A percentile compares a stretch with the other conserved stretches of the same genome.
These are phyloP conservation scores for Saxidomus purpurata DNA, from an alignment of 1,140 invertebrate genomes.

Conservation along the genomic window DNA sequence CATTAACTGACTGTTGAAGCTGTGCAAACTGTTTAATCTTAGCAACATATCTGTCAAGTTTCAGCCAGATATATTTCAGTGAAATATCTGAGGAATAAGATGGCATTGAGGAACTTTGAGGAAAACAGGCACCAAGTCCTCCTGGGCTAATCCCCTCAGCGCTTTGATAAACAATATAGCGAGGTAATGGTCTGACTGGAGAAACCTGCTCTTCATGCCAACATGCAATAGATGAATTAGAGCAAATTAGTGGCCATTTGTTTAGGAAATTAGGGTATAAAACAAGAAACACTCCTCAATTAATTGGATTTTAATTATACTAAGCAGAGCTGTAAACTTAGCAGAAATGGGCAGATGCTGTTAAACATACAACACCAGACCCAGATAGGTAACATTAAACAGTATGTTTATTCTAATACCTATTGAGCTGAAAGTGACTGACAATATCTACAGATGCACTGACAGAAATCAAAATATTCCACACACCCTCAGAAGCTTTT, in stretches of 20 bases:
- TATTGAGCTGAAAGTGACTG: background rate
- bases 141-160: too few species aligned
- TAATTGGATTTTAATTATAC: slow-evolving; percentile 59
- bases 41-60: too few species aligned
- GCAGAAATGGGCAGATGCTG: slow-evolving; percentile 4
- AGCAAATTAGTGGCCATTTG: slow-evolving; percentile 50
- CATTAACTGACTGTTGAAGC: too few species aligned
- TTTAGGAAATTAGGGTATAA: slow-evolving; percentile 30
- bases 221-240: slow-evolving; percentile 47
- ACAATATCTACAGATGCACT: background rate
- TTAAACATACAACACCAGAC: background rate
- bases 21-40: too few species aligned
- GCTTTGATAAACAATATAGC: too few species aligned
- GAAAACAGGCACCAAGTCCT: too few species aligned
- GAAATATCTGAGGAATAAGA: too few species aligned
- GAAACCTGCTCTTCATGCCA: background rate
- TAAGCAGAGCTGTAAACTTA: background rate
- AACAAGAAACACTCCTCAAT: slow-evolving; percentile 35
- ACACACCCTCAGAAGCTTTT: too few species aligned
- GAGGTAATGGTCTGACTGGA: too few species aligned
- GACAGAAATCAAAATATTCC: too few species aligned
- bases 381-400: background rate
- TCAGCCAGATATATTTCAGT: too few species aligned
- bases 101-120: too few species aligned
- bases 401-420: background rate